Evolutionary conservation across 2,888 invertebrate species (phyloP), one percentile per base, ranked within the genome.

Genomic region (Hermodice carunculata): DNA sequence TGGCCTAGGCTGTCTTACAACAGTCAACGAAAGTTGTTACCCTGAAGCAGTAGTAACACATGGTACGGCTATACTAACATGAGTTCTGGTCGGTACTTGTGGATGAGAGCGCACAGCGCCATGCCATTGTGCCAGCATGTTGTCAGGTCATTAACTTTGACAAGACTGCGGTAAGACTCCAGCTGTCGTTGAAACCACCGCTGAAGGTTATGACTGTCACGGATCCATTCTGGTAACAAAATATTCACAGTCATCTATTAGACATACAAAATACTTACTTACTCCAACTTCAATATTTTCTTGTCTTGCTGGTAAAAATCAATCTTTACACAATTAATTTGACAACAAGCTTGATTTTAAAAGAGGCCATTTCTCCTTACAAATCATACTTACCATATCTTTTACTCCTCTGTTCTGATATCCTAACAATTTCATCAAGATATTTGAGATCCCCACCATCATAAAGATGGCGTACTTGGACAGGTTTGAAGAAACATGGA

Each of bases 51-150:
- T n/a, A n/a, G n/a, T n/a, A n/a, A n/a, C n/a, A n/a, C n/a, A n/a
- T n/a, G 43, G 11, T 46, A 14, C 28, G n/a, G 40, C 11, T n/a
- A n/a, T 5, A 74, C 81, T 77, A 70, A 85, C 85, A 86, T 71
- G 42, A 97, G 89, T 87, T 96, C 95, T 2, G 97, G 97, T 66
- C 96, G 90, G 88, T 96, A 97, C 70, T 94, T 92, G 79, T 91
- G 90, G 72, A 95, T 89, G 75, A 95, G 90, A 66, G 92, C 92
- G 86, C 91, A 92, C 71, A 93, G 86, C 28, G 91, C 89, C 80
- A 92, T 79, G 67, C 92, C 90, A 81, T 89, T 89, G 82, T 89
- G 89, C 87, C 94, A 91, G 1, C 92, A 91, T 0, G 89, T 87
- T n/a, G 90, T 90, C 78, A 93, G 88, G 83, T 93, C 91, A 48